Evolutionary conservation across 2,113 vertebrate genomes (phyloP).

Genomic region (Channa maculata): DNA sequence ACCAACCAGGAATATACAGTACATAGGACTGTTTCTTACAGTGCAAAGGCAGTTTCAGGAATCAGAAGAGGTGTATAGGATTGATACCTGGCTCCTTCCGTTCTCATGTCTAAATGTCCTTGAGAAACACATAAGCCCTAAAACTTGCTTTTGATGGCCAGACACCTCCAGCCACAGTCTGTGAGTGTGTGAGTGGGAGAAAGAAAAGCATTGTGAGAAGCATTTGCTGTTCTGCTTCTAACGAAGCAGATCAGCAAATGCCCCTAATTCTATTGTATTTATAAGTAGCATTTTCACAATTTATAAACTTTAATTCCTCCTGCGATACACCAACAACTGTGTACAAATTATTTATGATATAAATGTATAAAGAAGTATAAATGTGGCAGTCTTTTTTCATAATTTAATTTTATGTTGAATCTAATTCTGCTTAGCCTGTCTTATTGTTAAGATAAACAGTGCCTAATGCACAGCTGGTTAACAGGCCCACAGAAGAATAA

Average conservation of each 20-base stretch:
- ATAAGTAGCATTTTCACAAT: no score
- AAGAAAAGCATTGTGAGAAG: background rate
- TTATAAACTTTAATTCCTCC: no score
- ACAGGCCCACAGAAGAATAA: background rate
- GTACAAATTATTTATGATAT: no score
- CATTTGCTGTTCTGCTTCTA: background rate
- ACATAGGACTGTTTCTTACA: background rate
- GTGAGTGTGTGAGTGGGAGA: background rate
- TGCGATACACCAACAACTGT: no score
- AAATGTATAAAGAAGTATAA: background rate
- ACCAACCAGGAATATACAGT: background rate
- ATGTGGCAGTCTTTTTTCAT: background rate
- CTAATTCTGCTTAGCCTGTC: background rate
- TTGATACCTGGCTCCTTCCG: constrained; percentile 18
- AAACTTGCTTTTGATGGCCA: constrained; percentile 3
- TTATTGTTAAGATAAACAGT: constrained; percentile 3
- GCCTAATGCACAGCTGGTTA: background rate
- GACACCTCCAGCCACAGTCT: background rate
- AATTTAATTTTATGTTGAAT: background rate
- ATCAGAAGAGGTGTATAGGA: background rate
- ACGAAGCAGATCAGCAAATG: background rate
- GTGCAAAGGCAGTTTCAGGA: background rate
- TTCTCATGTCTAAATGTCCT: constrained; percentile 10
- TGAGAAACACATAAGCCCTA: constrained; percentile 16
- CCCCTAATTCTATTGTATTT: background rate